phyloP scores from a whole-genome alignment of 2,888 invertebrate genomes.

The Drosophila atripex region DNA sequence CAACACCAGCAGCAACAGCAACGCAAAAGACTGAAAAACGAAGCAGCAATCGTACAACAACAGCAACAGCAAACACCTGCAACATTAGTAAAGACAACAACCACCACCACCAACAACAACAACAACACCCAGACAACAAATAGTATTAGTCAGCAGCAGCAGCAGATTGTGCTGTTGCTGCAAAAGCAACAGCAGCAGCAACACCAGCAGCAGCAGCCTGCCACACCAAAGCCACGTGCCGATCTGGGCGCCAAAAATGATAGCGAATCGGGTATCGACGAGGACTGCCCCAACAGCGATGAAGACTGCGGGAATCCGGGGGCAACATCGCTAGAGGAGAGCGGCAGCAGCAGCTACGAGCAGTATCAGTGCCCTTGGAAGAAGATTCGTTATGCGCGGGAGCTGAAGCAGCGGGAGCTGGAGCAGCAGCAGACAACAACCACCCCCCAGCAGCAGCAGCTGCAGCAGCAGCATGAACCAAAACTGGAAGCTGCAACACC shows the following conservation, averaged over 20 bases:
- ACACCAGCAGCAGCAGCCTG: constrained; percentile 27
- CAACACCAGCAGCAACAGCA: constrained; percentile 67
- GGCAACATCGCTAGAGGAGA: constrained; percentile 46
- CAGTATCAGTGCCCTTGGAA: constrained; percentile 84
- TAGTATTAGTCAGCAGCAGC: constrained; percentile 79
- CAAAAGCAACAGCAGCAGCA: constrained; percentile 54
- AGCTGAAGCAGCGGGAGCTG: constrained; percentile 82
- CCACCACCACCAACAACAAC: constrained; percentile 64
- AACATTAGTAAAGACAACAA: constrained; percentile 77
- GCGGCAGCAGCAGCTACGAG: constrained; percentile 63
- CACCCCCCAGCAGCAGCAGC: constrained; percentile 37
- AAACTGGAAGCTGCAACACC: constrained; percentile 33
- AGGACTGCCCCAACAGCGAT: constrained; percentile 73
- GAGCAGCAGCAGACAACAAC: constrained; percentile 61
- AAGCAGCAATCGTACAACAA: constrained; percentile 56
- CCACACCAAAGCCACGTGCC: constrained; percentile 67
- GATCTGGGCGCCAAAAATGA: constrained; percentile 73
- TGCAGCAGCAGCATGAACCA: constrained; percentile 52
- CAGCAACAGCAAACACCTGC: constrained; percentile 64
- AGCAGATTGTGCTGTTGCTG: constrained; percentile 70
- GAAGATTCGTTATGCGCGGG: constrained; percentile 83
- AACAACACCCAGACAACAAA: constrained; percentile 68
- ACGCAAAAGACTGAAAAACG: constrained; percentile 83
- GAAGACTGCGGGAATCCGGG: constrained; percentile 54
- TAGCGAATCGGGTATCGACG: constrained; percentile 77